These are phyloP conservation scores for Corvus moneduloides DNA, from an alignment of 2,113 vertebrate species.

Conservation along the genomic window DNA sequence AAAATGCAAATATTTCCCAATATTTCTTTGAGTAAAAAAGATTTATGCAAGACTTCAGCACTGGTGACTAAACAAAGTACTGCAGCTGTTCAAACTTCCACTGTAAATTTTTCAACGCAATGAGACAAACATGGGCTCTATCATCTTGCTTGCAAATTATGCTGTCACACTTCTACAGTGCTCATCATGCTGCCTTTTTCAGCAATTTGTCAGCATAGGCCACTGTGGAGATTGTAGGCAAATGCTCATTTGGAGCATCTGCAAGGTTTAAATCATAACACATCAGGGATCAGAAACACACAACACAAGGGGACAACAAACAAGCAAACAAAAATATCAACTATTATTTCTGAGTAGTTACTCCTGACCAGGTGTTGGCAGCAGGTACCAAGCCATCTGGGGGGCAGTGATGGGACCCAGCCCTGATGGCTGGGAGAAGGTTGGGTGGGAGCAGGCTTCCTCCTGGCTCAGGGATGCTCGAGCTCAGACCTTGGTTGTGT, in stretches of 20 bases:
- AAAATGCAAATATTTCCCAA: not conserved
- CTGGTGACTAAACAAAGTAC: not conserved
- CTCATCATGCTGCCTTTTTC: not conserved
- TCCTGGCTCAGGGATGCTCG: not conserved
- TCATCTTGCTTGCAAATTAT: not conserved
- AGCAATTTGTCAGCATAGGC: not conserved
- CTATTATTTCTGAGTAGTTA: not conserved
- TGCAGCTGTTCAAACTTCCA: not conserved
- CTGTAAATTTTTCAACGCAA: not conserved
- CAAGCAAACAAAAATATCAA: not conserved
- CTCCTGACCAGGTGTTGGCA: not conserved
- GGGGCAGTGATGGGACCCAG: not conserved
- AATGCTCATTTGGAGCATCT: not conserved
- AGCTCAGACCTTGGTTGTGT: not conserved
- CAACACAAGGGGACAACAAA: not conserved
- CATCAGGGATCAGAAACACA: not conserved
- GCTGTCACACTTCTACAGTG: not conserved
- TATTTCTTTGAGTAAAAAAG: not conserved
- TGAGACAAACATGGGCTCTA: not conserved
- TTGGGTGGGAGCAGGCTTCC: rapidly evolving
- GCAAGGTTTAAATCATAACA: not conserved
- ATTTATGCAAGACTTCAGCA: not conserved
- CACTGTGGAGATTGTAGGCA: not conserved
- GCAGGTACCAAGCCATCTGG: rapidly evolving
- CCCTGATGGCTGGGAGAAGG: not conserved